These are phyloP conservation scores for Gallinago paraguaiae DNA, from an alignment of 2,113 vertebrate species.

Conservation along the genomic window DNA sequence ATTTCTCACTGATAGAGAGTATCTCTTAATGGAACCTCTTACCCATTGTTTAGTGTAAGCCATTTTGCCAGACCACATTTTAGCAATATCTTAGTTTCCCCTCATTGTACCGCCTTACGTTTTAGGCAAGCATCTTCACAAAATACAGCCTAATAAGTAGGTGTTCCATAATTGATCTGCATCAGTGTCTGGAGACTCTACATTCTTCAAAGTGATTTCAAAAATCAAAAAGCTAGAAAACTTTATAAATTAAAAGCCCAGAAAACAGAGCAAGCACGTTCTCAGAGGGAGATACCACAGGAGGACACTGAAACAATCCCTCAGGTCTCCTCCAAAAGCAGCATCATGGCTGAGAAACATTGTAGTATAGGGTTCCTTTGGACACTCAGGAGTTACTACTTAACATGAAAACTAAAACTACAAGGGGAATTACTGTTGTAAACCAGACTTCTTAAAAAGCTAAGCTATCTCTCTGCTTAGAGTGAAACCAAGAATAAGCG, in stretches of 20 bases:
- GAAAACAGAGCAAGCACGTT: neutral
- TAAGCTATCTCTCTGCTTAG: neutral
- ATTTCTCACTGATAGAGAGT: neutral
- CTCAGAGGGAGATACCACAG: neutral
- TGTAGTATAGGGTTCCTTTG: neutral
- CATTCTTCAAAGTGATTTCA: neutral
- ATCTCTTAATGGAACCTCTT: neutral
- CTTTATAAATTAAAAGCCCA: neutral
- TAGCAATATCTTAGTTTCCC: neutral
- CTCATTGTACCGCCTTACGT: neutral
- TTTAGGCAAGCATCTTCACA: neutral
- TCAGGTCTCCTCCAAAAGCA: neutral
- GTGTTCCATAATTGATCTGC: neutral
- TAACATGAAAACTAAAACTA: neutral
- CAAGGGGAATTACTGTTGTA: neutral
- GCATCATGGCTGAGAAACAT: neutral
- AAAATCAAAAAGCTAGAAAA: neutral
- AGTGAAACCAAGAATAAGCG: neutral
- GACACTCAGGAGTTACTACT: neutral
- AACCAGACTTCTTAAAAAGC: neutral
- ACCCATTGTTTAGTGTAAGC: neutral
- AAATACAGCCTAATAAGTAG: neutral
- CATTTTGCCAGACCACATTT: neutral
- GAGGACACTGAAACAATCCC: neutral
- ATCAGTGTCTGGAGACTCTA: neutral